Conservation (phyloP, 1,140 invertebrate species). For the Drosophila willistoni region DNA sequence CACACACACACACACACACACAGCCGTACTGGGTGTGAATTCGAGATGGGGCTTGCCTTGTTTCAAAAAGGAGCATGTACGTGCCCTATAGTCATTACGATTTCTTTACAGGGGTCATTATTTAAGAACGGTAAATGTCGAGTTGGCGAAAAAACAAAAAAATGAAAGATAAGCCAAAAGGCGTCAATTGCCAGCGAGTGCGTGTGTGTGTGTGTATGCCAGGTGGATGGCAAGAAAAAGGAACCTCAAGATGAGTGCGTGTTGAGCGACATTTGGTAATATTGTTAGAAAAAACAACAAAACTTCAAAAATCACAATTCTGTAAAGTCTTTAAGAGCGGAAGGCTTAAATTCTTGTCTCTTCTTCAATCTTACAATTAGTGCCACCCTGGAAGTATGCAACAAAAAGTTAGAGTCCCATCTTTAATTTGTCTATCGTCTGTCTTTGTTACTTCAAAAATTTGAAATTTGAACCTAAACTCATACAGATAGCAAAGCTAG, state of each 20-base stretch:
- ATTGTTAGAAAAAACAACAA: neutral
- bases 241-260: constrained; percentile 11
- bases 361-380: too few species aligned
- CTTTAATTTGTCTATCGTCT: too few species aligned
- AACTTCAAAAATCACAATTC: too few species aligned
- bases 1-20: neutral
- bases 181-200: neutral
- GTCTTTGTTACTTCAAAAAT: too few species aligned
- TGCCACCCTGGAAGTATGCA: too few species aligned
- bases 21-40: too few species aligned
- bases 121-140: constrained; percentile 66
- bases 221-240: neutral
- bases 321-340: too few species aligned
- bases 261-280: neutral
- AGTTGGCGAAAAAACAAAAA: constrained; percentile 48
- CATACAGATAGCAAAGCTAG: too few species aligned
- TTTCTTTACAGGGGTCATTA: constrained; percentile 67
- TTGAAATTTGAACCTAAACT: too few species aligned
- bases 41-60: constrained; percentile 31
- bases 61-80: constrained; percentile 54
- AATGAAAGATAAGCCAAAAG: constrained; percentile 22
- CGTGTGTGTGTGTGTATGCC: constrained; percentile 6
- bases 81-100: constrained; percentile 78
- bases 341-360: too few species aligned
- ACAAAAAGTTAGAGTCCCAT: too few species aligned